Evolutionary conservation across 2,888 invertebrate species (phyloP).

Genomic region (Cremastinae sp.): DNA sequence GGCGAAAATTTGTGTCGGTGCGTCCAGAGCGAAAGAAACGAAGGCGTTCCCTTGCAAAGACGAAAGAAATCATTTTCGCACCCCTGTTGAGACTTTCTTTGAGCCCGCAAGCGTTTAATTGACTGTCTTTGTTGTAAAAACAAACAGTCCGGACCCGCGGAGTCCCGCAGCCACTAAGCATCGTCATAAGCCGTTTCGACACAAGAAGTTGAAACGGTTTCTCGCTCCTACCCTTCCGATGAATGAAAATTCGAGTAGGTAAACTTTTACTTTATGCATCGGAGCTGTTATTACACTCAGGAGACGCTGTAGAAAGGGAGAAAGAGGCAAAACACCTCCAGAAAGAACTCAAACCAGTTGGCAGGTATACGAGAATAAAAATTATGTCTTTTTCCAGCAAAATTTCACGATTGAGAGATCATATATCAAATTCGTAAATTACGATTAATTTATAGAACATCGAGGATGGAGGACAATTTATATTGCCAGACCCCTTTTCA

Average conservation of each 20-base stretch:
- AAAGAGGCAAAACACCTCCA: too few relatives aligned
- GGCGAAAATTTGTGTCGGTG: constrained; percentile 13
- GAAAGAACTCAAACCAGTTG: constrained; percentile 24
- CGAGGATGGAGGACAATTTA: too few relatives aligned
- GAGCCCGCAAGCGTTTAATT: constrained; percentile 62
- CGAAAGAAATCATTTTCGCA: constrained; percentile 35
- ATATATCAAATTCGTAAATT: neutral
- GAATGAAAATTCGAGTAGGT: constrained; percentile 37
- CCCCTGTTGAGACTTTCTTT: constrained; percentile 49
- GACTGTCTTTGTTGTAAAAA: constrained; percentile 72
- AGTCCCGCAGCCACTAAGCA: constrained; percentile 44
- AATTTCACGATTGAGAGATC: neutral
- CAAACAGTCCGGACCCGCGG: constrained; percentile 59
- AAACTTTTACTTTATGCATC: constrained; percentile 13
- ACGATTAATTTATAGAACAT: too few relatives aligned
- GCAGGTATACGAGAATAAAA: constrained; percentile 20
- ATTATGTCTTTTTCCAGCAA: neutral
- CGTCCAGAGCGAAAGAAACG: constrained; percentile 18
- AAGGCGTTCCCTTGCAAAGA: constrained; percentile 19
- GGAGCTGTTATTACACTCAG: constrained; percentile 32
- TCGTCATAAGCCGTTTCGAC: constrained; percentile 22
- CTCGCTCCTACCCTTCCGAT: neutral
- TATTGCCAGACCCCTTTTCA: too few relatives aligned
- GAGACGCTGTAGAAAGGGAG: neutral
- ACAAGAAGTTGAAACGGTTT: constrained; percentile 21